A percentile compares a stretch with the other conserved stretches of the same genome.
These are phyloP conservation scores for Antechinus flavipes DNA, from an alignment of 2,113 vertebrate genomes.

Conservation along the genomic window DNA sequence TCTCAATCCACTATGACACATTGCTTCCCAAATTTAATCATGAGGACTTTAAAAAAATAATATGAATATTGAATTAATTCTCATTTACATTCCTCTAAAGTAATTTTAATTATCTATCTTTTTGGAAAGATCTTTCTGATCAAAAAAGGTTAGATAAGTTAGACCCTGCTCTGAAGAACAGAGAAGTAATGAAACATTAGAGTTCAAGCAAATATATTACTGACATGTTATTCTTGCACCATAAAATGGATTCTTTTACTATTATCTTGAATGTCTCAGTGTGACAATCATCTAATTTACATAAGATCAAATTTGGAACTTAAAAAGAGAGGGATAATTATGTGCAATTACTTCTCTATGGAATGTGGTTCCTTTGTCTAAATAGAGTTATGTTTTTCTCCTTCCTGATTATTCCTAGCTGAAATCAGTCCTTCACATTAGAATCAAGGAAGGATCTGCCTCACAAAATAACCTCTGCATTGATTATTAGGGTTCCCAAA, in stretches of 20 bases:
- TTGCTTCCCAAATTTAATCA: conserved; percentile 7
- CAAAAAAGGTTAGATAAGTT: conserved; percentile 15
- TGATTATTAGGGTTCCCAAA: conserved; percentile 2
- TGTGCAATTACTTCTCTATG: conserved; percentile 61
- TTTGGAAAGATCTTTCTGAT: conserved; percentile 24
- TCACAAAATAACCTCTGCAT: not conserved
- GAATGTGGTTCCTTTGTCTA: conserved; percentile 55
- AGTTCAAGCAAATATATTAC: not conserved
- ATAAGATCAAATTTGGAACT: conserved; percentile 72
- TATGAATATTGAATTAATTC: conserved; percentile 42
- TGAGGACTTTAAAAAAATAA: conserved; percentile 39
- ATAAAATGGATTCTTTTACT: conserved; percentile 48
- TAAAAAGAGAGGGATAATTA: conserved; percentile 67
- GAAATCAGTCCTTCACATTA: conserved; percentile 53
- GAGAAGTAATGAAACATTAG: conserved; percentile 10
- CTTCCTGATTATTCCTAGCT: conserved; percentile 39
- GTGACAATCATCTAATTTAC: conserved; percentile 64
- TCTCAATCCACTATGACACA: not conserved
- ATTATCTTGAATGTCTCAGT: conserved; percentile 45
- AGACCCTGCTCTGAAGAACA: conserved; percentile 31
- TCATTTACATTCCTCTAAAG: conserved; percentile 23
- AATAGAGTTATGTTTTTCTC: conserved; percentile 56
- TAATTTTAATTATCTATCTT: conserved; percentile 51
- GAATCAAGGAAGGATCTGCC: conserved; percentile 33
- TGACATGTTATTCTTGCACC: not conserved